phyloP scores from a whole-genome alignment of 2,888 invertebrate species.

The Ethmia dodecea region DNA sequence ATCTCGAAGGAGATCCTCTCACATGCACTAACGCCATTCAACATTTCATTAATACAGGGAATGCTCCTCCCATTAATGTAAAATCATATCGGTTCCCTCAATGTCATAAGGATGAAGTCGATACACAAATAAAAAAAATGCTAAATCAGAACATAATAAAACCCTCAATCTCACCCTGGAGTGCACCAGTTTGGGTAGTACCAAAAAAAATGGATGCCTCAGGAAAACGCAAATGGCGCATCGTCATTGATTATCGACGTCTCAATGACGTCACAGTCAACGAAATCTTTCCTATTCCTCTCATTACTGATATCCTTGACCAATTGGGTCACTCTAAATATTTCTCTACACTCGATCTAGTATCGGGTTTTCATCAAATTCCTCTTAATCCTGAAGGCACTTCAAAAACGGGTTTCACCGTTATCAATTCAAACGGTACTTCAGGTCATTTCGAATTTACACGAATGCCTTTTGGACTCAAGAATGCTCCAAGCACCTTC shows the following conservation, averaged over 20 bases:
- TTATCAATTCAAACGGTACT: no score
- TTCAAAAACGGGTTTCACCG: slow-evolving; percentile 14
- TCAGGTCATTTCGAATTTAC: slow-evolving; percentile 19
- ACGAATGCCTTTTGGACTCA: slow-evolving; percentile 24
- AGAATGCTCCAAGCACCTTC: no score
- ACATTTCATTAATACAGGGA: slow-evolving; percentile 7
- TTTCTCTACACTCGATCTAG: slow-evolving; percentile 20
- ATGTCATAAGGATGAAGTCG: slow-evolving; percentile 13
- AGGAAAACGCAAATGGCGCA: slow-evolving; percentile 11
- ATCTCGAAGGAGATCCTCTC: no score
- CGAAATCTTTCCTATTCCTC: slow-evolving; percentile 13
- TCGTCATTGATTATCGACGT: slow-evolving; percentile 7
- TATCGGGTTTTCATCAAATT: slow-evolving; percentile 11
- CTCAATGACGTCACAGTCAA: slow-evolving; percentile 1
- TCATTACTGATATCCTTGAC: not conserved
- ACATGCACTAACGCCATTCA: slow-evolving; percentile 7
- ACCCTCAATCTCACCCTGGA: slow-evolving; percentile 13
- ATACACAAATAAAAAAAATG: slow-evolving; percentile 9
- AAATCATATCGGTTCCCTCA: slow-evolving; percentile 16
- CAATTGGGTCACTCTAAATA: no score
- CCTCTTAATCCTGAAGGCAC: slow-evolving; percentile 2
- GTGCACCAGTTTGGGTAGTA: slow-evolving; percentile 14
- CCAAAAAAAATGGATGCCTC: slow-evolving; percentile 16
- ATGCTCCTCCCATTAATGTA: slow-evolving; percentile 13
- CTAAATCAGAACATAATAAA: slow-evolving; percentile 10